Evolutionary conservation across 2,888 invertebrate genomes (phyloP).

Genomic region (Ernsta delagoae): DNA sequence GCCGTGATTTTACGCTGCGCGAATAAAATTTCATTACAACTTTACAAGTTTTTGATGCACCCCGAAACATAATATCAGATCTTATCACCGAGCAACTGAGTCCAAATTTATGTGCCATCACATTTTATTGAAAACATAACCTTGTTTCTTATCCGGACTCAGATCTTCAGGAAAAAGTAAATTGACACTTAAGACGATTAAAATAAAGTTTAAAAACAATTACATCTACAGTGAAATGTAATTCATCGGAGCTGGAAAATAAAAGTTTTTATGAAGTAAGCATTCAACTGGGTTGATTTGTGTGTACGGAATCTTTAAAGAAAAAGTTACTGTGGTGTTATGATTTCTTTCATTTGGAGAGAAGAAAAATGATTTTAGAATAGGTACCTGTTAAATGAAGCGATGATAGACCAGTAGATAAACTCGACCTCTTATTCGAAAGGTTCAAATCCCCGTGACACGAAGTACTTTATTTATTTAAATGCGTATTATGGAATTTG

Average conservation of each 20-base stretch:
- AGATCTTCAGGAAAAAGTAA: conserved; percentile 26
- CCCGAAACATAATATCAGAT: neutral
- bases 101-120: neutral
- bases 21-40: conserved; percentile 22
- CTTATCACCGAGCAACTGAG: neutral
- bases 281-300: conserved; percentile 21
- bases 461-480: no score
- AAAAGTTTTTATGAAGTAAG: conserved; percentile 19
- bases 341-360: neutral
- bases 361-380: no score
- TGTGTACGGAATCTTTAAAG: conserved; percentile 14
- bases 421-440: no score
- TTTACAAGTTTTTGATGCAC: neutral
- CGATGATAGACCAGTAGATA: no score
- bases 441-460: no score
- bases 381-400: no score
- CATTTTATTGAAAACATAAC: neutral
- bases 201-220: conserved; percentile 31
- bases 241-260: conserved; percentile 15
- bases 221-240: conserved; percentile 7
- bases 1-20: conserved; percentile 18
- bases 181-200: conserved; percentile 32
- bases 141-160: conserved; percentile 14
- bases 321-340: neutral
- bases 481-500: no score